Base-by-base conservation (phyloP, 1,140 invertebrate species). In the Choristoneura fumiferana region DNA sequence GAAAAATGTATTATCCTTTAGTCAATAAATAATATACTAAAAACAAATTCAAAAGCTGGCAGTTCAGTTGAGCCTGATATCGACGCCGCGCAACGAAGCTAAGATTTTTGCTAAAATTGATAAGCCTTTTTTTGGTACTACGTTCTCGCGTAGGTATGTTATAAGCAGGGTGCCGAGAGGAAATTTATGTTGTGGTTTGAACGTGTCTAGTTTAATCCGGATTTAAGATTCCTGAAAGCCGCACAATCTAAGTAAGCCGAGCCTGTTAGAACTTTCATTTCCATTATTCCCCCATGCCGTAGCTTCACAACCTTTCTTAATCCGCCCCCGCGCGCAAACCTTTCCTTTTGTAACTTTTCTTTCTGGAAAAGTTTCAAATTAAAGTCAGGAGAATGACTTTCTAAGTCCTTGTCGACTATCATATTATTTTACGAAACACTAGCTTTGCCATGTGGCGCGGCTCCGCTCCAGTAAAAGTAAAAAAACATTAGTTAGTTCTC, bases 221-320 rank as follows among this genome's bases (percentile, higher is more conserved):
- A 57, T 60, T 63, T 61, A 60, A 72, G 67, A 73, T 69, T 65
- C 65, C 60, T 70, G 65, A 57, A 67, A 69, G 66, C 71, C 72
- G 62, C 73, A 67, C 71, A 72, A 74, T 79, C 69, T 73, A 72
- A 75, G 69, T 76, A 79, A 80, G 62, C 67, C 66, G 72, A 67
- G 58, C 62, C 62, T 66, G 70, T 70, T 69, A 70, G 57, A 70
- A 67, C 58, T 71, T 76, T 73, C 65, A 67, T 75, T 75, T 71
- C 70, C 62, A 68, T 75, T 74, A 73, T 71, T 73, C 65, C 56
- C 39, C 55, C 61, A 68, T 60, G 62, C 59, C 63, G 53, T 53
- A 52, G 56, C 56, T 54, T 39, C 37, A 45, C 45, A 58, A 62
- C 54, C 62, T 57, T 60, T 64, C 54, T 60, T 75, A 75, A 75